Base-by-base conservation (phyloP, 2,113 vertebrate species). In the Stercorarius parasiticus region DNA sequence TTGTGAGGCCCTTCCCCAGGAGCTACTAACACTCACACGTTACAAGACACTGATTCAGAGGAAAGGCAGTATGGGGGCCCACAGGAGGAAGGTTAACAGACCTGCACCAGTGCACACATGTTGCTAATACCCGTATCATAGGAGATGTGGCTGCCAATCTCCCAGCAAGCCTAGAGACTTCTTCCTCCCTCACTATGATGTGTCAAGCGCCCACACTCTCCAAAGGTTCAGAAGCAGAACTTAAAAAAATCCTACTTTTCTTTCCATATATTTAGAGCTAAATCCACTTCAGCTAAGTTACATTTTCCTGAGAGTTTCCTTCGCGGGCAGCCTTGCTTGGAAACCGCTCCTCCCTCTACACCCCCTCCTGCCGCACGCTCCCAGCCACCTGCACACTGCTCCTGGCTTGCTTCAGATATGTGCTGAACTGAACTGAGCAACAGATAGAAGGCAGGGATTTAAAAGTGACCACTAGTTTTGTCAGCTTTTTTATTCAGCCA, bases 71-170 rank as follows among this genome's bases (percentile, higher is more conserved):
- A 13, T 32, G 70, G 29, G 22, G 6, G 10, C 32, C 23, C 3
- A 1, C 21, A 17, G 70, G 47, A 43, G 56, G 52, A 77, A 32
- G 82, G 32, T 3, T 27, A 27, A 26, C 10, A 32, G 65, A 3
- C 32, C 53, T 6, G 17, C 55, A 42, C 5, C 32, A 27, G 47
- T 1, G 16, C 62, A 13, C 40, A 27, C 45, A 7, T 0, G 0
- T 6, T 10, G 4, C 18, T 27, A 9, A 42, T 5, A 15, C 10
- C 32, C 4, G 0, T 8, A 19, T 3, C 49, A 17, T 1, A 15
- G 65, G 4, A 4, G 36, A 11, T 2, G 8, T 0, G 6, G 61
- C 27, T 79, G 55, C 70, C 55, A 36, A 2, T 5, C 47, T 6
- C 45, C 49, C 91, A 83, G 67, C 14, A 15, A 91, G 38, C 52